phyloP scores from a whole-genome alignment of 2,113 vertebrate genomes.

The Chrysochloris asiatica region DNA sequence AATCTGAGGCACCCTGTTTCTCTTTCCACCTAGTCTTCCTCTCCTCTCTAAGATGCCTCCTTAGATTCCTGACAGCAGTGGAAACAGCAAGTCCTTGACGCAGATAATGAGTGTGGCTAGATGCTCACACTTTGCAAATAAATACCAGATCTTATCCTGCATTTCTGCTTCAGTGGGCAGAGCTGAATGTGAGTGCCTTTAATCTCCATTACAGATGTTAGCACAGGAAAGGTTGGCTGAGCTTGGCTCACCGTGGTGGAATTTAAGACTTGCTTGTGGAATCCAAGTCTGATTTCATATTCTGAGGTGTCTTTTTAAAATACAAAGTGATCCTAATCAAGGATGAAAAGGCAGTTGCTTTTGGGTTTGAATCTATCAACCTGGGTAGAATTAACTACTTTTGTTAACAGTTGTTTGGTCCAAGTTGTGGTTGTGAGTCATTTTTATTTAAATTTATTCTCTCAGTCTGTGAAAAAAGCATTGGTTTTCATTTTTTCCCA shows the following conservation, averaged over 20 bases:
- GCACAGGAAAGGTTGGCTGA: not conserved
- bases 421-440: not conserved
- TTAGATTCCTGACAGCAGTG: not conserved
- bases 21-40: not conserved
- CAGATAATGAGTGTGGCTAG: not conserved
- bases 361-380: not conserved
- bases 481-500: not conserved
- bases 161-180: not conserved
- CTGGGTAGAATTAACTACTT: not conserved
- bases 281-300: not conserved
- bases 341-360: not conserved
- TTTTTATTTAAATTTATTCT: not conserved
- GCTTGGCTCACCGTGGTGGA: not conserved
- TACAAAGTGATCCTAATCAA: constrained; percentile 31
- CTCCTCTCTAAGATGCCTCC: no score
- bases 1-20: not conserved
- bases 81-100: not conserved
- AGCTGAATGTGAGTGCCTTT: not conserved
- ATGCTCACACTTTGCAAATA: not conserved
- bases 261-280: constrained; percentile 11
- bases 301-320: constrained; percentile 39
- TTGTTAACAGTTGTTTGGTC: constrained; percentile 21
- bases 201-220: constrained; percentile 36
- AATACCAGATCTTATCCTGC: not conserved
- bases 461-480: not conserved